Base-by-base conservation (phyloP, 2,113 vertebrate species). In the Apodemus sylvaticus region DNA sequence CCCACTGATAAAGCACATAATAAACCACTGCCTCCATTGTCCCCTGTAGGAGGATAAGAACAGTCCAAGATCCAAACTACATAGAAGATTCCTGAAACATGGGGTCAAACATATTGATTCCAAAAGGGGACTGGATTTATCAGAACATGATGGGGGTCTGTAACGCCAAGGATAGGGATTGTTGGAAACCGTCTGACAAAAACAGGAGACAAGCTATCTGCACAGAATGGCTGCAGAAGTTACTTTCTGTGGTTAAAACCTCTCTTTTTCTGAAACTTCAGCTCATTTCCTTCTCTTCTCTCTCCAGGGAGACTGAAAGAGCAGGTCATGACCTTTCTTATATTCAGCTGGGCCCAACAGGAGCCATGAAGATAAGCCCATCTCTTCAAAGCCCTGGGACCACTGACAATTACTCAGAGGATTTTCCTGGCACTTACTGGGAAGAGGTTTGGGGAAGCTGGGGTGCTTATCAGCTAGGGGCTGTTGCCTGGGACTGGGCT, bases 321-420 rank as follows among this genome's bases (percentile, higher is more conserved):
- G 77, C 55, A 93, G 97, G 95, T 96, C 93, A 26, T 0, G 95
- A 97, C 96, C 95, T 97, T 96, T 96, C 94, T 92, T 92, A 88
- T 11, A 78, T 51, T 68, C 51, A 70, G 68, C 88, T 86, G 64
- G 66, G 85, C 29, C 91, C 77, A 70, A 48, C 60, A 53, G 90
- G 86, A 92, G 85, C 94, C 88, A 60, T 93, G 93, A 88, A 97
- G 97, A 97, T 97, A 96, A 97, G 45, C 1, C 0, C 66, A 73
- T 81, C 92, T 85, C 91, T 97, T 97, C 95, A 97, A 97, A 98
- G 95, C 68, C n/a, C 2, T 7, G 12, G 13, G 85, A 93, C 79
- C 76, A 83, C 88, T 64, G 88, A 81, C 92, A 68, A 90, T 53
- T 74, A 48, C 53, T 2, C 70, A 5, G 39, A 91, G 93, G 96